Evolutionary conservation across 1,140 invertebrate species (phyloP).

Genomic region (Whitmania pigra): DNA sequence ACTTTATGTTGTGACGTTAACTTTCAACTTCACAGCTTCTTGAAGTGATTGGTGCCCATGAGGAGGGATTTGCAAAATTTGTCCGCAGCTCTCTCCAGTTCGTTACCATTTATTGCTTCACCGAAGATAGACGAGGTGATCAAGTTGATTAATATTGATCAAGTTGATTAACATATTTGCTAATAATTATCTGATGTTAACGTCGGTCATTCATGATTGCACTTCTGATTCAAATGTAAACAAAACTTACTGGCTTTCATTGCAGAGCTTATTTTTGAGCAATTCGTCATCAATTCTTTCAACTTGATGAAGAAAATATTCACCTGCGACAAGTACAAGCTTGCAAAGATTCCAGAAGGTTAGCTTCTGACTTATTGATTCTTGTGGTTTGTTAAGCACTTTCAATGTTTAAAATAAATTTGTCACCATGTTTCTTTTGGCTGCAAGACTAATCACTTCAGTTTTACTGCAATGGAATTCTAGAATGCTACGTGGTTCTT

Average conservation of each 20-base stretch:
- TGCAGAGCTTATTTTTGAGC: slow-evolving; percentile 53
- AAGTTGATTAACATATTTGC: too few relatives aligned
- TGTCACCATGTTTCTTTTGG: too few relatives aligned
- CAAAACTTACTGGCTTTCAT: not conserved
- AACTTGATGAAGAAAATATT: slow-evolving; percentile 75
- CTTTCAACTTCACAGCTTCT: slow-evolving; percentile 50
- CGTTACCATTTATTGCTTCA: slow-evolving; percentile 71
- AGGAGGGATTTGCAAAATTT: slow-evolving; percentile 63
- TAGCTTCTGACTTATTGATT: too few relatives aligned
- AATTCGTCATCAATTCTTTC: slow-evolving; percentile 73
- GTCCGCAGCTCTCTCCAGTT: slow-evolving; percentile 66
- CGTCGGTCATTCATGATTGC: not conserved
- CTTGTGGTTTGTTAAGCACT: too few relatives aligned
- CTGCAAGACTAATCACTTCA: too few relatives aligned
- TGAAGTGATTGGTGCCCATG: slow-evolving; percentile 59
- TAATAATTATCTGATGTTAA: too few relatives aligned
- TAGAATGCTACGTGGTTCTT: too few relatives aligned
- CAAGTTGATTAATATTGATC: not conserved
- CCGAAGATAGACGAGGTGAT: slow-evolving; percentile 54
- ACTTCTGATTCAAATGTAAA: not conserved
- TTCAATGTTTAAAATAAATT: too few relatives aligned
- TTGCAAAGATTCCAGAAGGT: slow-evolving; percentile 37
- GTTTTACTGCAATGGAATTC: too few relatives aligned
- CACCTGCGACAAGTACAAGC: slow-evolving; percentile 59
- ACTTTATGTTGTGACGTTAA: not conserved